phyloP scores from a whole-genome alignment of 2,888 invertebrate species.

The Diabrotica balteata region DNA sequence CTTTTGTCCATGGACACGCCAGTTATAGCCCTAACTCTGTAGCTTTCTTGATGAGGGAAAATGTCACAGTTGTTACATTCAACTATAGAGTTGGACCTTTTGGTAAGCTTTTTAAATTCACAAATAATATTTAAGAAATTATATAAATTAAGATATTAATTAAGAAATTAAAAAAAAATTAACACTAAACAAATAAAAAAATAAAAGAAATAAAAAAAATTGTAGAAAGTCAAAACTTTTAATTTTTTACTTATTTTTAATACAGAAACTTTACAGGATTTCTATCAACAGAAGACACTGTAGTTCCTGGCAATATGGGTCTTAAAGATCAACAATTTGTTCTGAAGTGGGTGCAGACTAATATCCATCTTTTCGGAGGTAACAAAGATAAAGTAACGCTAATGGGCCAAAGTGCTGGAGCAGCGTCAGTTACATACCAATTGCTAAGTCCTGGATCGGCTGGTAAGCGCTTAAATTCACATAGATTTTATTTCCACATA shows the following conservation, averaged over 20 bases:
- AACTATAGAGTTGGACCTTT: constrained; percentile 46
- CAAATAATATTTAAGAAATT: no score
- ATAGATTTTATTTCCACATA: no score
- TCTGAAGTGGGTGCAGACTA: constrained; percentile 29
- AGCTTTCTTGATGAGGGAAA: constrained; percentile 43
- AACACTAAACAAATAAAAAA: no score
- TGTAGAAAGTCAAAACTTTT: no score
- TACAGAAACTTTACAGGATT: constrained; percentile 33
- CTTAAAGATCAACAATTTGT: constrained; percentile 34
- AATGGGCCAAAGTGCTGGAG: constrained; percentile 36
- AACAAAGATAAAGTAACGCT: constrained; percentile 31
- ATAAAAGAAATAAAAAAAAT: no score
- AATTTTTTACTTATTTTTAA: neutral
- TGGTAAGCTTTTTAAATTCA: constrained; percentile 32
- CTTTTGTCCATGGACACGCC: constrained; percentile 39
- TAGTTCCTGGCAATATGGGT: constrained; percentile 40
- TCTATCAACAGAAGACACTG: constrained; percentile 40
- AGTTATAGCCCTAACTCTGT: constrained; percentile 28
- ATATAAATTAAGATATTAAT: no score
- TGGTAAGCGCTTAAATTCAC: no score
- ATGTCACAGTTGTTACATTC: constrained; percentile 42
- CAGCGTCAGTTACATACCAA: constrained; percentile 34
- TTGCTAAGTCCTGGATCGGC: constrained; percentile 27
- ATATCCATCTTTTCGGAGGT: constrained; percentile 32
- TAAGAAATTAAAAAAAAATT: no score